A percentile compares a stretch with the other conserved stretches of the same genome.
These are phyloP conservation scores for Palloptera scutellata DNA, from an alignment of 2,888 invertebrate genomes.

Conservation along the genomic window DNA sequence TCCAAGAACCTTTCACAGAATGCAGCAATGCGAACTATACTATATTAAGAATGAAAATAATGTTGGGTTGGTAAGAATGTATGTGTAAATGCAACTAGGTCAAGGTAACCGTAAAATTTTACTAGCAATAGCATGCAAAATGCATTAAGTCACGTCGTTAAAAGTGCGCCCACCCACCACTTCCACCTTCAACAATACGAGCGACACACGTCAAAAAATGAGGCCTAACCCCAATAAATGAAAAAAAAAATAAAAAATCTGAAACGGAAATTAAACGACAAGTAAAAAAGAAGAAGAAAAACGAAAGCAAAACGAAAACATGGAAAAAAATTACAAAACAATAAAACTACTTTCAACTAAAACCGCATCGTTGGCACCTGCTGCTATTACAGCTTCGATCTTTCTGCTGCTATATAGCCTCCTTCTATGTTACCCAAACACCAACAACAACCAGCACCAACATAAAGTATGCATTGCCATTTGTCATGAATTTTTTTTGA, in stretches of 20 bases:
- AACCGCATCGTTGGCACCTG: neutral
- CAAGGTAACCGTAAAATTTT: neutral
- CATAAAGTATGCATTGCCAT: neutral
- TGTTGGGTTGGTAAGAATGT: neutral
- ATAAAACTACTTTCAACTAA: neutral
- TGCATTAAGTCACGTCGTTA: neutral
- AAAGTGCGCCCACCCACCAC: too few species aligned
- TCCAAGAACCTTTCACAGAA: neutral
- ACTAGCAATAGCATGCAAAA: neutral
- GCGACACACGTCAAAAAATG: neutral
- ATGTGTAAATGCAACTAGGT: neutral
- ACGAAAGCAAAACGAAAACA: too few species aligned
- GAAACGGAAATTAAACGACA: too few species aligned
- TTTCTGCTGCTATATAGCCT: too few species aligned
- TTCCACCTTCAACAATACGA: too few species aligned
- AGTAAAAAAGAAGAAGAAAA: too few species aligned
- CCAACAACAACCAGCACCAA: too few species aligned
- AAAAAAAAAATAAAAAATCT: too few species aligned
- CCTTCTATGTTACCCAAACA: too few species aligned
- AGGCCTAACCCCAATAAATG: neutral
- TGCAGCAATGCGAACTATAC: neutral
- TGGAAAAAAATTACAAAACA: too few species aligned
- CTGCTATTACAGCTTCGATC: neutral
- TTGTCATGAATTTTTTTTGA: slow-evolving; percentile 16
- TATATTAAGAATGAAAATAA: neutral